These are phyloP conservation scores for Silurus meridionalis DNA, from an alignment of 2,113 vertebrate genomes.

Conservation along the genomic window DNA sequence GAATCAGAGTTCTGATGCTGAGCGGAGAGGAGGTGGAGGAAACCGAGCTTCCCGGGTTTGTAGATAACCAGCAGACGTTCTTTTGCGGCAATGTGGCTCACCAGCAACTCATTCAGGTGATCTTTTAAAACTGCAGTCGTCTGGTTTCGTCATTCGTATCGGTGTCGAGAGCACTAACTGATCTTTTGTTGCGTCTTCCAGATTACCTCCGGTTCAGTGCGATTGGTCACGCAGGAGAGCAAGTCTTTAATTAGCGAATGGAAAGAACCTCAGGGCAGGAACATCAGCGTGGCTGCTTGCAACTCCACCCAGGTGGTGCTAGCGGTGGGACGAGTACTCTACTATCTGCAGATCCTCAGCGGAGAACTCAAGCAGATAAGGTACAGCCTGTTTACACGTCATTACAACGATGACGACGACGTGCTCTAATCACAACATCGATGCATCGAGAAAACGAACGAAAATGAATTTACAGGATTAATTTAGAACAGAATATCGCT, in stretches of 20 bases:
- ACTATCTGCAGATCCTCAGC: slow-evolving; percentile 92
- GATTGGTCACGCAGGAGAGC: slow-evolving; percentile 91
- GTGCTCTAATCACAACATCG: no score
- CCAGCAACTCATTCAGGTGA: slow-evolving; percentile 93
- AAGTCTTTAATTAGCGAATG: slow-evolving; percentile 94
- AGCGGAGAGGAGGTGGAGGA: slow-evolving; percentile 97
- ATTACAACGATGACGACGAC: background rate
- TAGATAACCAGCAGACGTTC: slow-evolving; percentile 97
- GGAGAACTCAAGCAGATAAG: slow-evolving; percentile 95
- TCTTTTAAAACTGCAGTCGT: background rate
- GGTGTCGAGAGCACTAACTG: background rate
- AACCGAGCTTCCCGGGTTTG: slow-evolving; percentile 92
- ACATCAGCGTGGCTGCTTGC: slow-evolving; percentile 96
- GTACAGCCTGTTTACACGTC: slow-evolving; percentile 61
- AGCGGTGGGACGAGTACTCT: slow-evolving; percentile 90
- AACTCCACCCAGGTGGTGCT: slow-evolving; percentile 96
- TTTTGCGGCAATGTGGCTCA: slow-evolving; percentile 96
- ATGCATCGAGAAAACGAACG: no score
- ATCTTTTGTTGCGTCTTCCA: slow-evolving; percentile 52
- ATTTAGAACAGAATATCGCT: no score
- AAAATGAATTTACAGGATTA: no score
- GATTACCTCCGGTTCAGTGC: slow-evolving; percentile 95
- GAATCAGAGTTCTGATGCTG: slow-evolving; percentile 89
- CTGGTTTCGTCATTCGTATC: background rate
- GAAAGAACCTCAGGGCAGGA: slow-evolving; percentile 95